Conservation (phyloP, 37 sponge, comb jelly and placozoan species). For the Aplysina aerophoba region DNA sequence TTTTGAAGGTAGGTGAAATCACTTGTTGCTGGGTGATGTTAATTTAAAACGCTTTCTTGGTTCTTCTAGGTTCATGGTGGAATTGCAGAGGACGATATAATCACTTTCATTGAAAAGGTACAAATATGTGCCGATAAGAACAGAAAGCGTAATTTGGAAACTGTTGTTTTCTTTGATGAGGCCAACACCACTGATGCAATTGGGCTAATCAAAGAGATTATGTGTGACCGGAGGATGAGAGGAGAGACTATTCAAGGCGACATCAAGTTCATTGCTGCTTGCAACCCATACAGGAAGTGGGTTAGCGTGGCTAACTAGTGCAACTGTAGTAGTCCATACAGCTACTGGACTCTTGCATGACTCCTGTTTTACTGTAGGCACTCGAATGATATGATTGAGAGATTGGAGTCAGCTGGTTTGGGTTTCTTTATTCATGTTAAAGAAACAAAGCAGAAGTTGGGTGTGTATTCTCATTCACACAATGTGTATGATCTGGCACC, state of each 20-base stretch:
- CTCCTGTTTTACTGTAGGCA: constrained; percentile 40
- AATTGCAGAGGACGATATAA: constrained; percentile 65
- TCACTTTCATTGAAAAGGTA: constrained; percentile 51
- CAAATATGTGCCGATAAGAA: constrained; percentile 64
- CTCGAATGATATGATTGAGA: constrained; percentile 78
- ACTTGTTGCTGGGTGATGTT: too few species aligned
- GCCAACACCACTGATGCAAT: constrained; percentile 96
- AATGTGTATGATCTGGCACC: too few species aligned
- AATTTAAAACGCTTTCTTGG: too few species aligned
- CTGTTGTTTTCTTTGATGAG: constrained; percentile 98
- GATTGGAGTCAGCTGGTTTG: constrained; percentile 84
- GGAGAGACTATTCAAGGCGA: constrained; percentile 76
- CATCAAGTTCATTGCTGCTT: constrained; percentile 96
- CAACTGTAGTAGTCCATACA: too few species aligned
- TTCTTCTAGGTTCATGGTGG: constrained; percentile 86
- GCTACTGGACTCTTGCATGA: too few species aligned
- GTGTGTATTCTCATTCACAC: too few species aligned
- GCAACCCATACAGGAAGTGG: constrained; percentile 95
- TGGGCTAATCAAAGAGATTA: constrained; percentile 97
- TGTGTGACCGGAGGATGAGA: constrained; percentile 91
- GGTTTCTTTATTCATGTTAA: constrained; percentile 71
- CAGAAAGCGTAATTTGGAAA: constrained; percentile 46
- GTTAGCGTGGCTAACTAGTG: neutral
- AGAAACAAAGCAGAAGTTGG: constrained; percentile 72
- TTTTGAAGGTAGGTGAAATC: constrained; percentile 9